Conservation (phyloP, 23 tunicate species). For the Styela clava region DNA sequence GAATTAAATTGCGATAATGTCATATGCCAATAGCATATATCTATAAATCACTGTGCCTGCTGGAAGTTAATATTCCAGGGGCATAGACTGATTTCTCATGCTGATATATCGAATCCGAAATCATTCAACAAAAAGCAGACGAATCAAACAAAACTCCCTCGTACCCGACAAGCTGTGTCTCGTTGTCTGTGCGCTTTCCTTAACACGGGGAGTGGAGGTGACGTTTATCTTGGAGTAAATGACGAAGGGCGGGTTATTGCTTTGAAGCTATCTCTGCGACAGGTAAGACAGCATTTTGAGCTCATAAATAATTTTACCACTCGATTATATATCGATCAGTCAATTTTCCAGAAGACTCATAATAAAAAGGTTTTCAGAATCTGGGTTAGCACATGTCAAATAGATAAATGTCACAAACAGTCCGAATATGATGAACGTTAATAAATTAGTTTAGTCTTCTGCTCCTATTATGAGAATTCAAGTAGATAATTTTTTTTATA, state of each 20-base stretch:
- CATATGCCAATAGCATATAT: too few relatives aligned
- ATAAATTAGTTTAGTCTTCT: too few relatives aligned
- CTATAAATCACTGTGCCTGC: neutral
- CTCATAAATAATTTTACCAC: too few relatives aligned
- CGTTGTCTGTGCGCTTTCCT: neutral
- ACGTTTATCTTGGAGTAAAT: neutral
- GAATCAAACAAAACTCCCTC: neutral
- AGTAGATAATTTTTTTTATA: too few relatives aligned
- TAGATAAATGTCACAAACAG: too few relatives aligned
- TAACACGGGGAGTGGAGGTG: neutral
- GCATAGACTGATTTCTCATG: neutral
- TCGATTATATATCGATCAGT: too few relatives aligned
- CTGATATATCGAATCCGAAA: neutral
- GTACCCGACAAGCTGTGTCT: neutral
- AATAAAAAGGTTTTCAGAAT: too few relatives aligned
- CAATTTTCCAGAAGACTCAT: too few relatives aligned
- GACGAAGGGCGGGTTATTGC: neutral
- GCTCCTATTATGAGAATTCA: too few relatives aligned
- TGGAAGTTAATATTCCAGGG: neutral
- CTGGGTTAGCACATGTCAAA: too few relatives aligned
- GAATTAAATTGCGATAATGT: too few relatives aligned
- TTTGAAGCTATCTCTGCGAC: neutral
- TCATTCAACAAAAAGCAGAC: neutral
- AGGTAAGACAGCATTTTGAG: neutral
- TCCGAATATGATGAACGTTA: too few relatives aligned